These are phyloP conservation scores for Siphlonurus alternatus DNA, from an alignment of 2,888 invertebrate genomes.

Conservation along the genomic window DNA sequence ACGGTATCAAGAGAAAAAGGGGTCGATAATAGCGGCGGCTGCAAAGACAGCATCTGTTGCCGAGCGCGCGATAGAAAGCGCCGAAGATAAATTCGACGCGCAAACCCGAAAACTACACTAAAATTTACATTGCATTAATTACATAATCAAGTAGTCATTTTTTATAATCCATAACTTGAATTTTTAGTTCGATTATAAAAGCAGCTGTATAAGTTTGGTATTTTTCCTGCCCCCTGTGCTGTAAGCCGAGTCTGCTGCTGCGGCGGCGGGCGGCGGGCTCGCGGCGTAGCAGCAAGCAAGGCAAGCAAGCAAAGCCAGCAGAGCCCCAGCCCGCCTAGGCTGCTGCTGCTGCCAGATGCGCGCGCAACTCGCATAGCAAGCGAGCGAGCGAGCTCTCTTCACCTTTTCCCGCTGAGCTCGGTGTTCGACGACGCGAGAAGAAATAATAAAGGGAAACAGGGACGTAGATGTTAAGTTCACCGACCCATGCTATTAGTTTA, in stretches of 20 bases:
- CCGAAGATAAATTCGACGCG: no score
- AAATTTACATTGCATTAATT: no score
- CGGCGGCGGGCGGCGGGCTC: neutral
- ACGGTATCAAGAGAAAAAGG: neutral
- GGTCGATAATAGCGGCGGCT: neutral
- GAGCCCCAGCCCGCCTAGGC: neutral
- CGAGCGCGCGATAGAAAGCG: no score
- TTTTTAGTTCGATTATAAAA: no score
- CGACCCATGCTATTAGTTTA: neutral
- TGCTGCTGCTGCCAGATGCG: neutral
- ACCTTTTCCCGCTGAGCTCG: neutral
- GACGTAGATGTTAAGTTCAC: neutral
- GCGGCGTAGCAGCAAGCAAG: neutral
- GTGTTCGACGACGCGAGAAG: neutral
- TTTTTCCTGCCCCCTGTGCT: neutral
- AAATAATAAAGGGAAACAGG: neutral
- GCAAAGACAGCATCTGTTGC: neutral
- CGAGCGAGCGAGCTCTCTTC: neutral
- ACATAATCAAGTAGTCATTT: no score
- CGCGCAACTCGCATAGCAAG: constrained; percentile 4
- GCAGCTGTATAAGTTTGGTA: neutral
- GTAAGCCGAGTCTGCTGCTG: neutral
- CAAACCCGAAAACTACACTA: no score
- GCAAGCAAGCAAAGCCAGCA: neutral
- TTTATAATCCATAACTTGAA: no score